Evolutionary conservation across 2,888 invertebrate species (phyloP).

Genomic region (Acrocera orbiculus): DNA sequence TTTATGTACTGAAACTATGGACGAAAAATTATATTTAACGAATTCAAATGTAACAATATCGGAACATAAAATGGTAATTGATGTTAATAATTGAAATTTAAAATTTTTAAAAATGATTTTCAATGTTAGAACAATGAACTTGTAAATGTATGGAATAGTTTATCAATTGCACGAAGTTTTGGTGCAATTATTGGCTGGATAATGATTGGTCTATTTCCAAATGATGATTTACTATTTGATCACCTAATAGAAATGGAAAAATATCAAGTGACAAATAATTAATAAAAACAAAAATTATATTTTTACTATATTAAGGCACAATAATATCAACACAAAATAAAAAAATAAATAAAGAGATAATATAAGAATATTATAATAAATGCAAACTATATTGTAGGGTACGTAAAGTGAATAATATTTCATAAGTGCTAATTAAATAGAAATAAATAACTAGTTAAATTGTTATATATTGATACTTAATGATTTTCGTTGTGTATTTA

Average conservation of each 20-base stretch:
- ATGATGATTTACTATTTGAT: constrained; percentile 34
- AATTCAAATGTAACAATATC: constrained; percentile 26
- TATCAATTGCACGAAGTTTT: constrained; percentile 36
- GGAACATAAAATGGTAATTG: constrained; percentile 27
- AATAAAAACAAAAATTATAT: constrained; percentile 8
- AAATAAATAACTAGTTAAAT: too few species aligned
- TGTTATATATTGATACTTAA: too few species aligned
- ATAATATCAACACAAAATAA: too few species aligned
- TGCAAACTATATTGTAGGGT: too few species aligned
- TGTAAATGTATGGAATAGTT: constrained; percentile 34
- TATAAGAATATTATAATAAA: too few species aligned
- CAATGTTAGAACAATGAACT: constrained; percentile 24
- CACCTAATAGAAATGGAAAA: constrained; percentile 32
- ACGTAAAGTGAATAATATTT: too few species aligned
- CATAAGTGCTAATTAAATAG: too few species aligned
- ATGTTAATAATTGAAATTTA: not conserved
- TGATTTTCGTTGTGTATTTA: too few species aligned
- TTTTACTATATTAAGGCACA: too few species aligned
- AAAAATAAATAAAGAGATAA: too few species aligned
- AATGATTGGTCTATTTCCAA: constrained; percentile 34
- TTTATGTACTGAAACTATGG: constrained; percentile 30
- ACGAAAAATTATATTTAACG: constrained; percentile 26
- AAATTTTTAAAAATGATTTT: not conserved
- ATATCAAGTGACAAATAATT: constrained; percentile 32
- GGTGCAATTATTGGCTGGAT: constrained; percentile 38